These are phyloP conservation scores for Asteroscopus sphinx DNA, from an alignment of 2,888 invertebrate species.

Conservation along the genomic window DNA sequence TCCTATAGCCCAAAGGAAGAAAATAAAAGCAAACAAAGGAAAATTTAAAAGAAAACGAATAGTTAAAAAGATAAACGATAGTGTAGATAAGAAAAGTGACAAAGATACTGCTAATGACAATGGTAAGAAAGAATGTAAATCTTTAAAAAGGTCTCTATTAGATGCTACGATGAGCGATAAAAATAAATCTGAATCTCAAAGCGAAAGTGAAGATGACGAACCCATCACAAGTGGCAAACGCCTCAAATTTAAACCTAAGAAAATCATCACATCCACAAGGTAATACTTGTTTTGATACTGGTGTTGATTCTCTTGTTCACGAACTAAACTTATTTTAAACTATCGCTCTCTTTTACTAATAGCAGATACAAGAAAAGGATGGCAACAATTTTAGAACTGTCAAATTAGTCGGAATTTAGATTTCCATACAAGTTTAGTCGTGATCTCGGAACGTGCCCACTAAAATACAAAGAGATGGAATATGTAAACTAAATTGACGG, in stretches of 20 bases:
- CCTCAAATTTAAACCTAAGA: constrained; percentile 86
- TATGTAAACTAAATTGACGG: no score
- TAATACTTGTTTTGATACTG: constrained; percentile 51
- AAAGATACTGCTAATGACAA: constrained; percentile 66
- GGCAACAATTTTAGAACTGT: no score
- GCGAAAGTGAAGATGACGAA: constrained; percentile 84
- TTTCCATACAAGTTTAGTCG: no score
- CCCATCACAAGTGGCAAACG: constrained; percentile 80
- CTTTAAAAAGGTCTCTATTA: constrained; percentile 79
- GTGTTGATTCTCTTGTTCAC: no score
- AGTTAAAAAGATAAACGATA: constrained; percentile 55
- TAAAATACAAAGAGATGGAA: no score
- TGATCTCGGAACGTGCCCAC: no score
- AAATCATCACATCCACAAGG: constrained; percentile 81
- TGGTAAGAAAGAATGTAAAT: constrained; percentile 74
- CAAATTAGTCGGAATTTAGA: no score
- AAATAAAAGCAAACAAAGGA: constrained; percentile 82
- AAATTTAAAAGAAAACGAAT: constrained; percentile 82
- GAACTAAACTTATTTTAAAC: no score
- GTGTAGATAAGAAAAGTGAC: constrained; percentile 62
- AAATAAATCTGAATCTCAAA: constrained; percentile 85
- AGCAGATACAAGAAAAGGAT: no score
- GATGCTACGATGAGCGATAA: constrained; percentile 80
- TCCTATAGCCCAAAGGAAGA: constrained; percentile 77
- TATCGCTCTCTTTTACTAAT: no score